Conservation (phyloP, 2,113 vertebrate genomes). For the Pogonocichla stellata region DNA sequence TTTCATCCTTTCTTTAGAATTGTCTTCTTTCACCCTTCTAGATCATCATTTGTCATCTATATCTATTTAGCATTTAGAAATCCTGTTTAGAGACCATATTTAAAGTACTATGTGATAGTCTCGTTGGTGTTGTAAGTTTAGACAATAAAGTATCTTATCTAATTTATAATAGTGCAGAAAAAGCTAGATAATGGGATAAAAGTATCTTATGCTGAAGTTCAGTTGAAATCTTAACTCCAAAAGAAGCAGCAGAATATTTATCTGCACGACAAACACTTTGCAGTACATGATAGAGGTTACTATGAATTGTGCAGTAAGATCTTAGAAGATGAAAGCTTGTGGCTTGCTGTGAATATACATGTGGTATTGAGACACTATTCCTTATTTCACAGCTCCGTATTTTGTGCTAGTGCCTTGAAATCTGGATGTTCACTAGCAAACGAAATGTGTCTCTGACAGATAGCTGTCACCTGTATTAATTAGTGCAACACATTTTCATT, state of each 20-base stretch:
- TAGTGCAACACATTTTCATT: neutral
- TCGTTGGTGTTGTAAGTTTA: neutral
- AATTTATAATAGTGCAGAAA: neutral
- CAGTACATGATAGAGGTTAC: fast-evolving
- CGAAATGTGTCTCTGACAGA: neutral
- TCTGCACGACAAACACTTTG: neutral
- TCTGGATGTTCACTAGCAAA: neutral
- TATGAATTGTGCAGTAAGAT: neutral
- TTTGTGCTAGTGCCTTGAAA: neutral
- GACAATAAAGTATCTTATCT: neutral
- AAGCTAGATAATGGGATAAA: neutral
- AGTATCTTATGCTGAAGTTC: neutral
- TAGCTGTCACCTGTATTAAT: neutral
- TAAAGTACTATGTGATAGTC: neutral
- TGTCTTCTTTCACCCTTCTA: neutral
- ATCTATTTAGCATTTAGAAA: neutral
- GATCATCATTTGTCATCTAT: neutral
- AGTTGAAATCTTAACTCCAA: neutral
- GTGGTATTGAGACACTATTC: neutral
- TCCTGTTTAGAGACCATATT: neutral
- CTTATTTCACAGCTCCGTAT: neutral
- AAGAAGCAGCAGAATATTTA: neutral
- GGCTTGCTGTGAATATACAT: neutral
- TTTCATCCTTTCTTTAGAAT: neutral
- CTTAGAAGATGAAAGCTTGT: neutral